Evolutionary conservation across 2,888 invertebrate species (phyloP).

Genomic region (Nowickia ferox): DNA sequence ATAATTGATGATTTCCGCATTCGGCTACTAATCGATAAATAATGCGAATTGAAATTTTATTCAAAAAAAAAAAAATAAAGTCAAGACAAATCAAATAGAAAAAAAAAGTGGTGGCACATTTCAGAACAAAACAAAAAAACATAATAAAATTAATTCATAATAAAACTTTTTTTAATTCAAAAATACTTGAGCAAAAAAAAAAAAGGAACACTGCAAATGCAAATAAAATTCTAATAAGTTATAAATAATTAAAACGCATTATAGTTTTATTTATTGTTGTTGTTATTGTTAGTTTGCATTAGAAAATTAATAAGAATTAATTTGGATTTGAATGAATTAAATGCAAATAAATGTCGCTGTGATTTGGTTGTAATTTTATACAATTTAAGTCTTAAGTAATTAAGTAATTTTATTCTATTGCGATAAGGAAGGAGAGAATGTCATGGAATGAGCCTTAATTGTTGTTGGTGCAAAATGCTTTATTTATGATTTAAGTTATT

Average conservation of each 20-base stretch:
- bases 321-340: slow-evolving; percentile 53
- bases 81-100: slow-evolving; percentile 36
- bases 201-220: not conserved
- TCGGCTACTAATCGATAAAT: slow-evolving; percentile 58
- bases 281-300: slow-evolving; percentile 21
- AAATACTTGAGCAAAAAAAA: slow-evolving; percentile 27
- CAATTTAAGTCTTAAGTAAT: slow-evolving; percentile 25
- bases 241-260: slow-evolving; percentile 68
- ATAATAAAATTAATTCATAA: slow-evolving; percentile 1
- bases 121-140: slow-evolving; percentile 29
- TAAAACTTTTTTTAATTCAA: slow-evolving; percentile 30
- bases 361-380: slow-evolving; percentile 44
- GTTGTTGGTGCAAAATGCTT: not conserved
- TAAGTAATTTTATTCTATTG: not conserved
- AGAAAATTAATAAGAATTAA: slow-evolving; percentile 63
- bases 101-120: slow-evolving; percentile 31
- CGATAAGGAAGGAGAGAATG: not conserved
- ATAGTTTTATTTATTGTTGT: slow-evolving; percentile 17
- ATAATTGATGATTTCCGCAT: slow-evolving; percentile 71
- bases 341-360: slow-evolving; percentile 58
- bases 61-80: slow-evolving; percentile 28
- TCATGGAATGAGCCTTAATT: not conserved
- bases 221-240: slow-evolving; percentile 34
- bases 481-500: no score
- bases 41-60: slow-evolving; percentile 42